Evolutionary conservation across 2,888 invertebrate species (phyloP).

Genomic region (Orthonychiurus folsomi): DNA sequence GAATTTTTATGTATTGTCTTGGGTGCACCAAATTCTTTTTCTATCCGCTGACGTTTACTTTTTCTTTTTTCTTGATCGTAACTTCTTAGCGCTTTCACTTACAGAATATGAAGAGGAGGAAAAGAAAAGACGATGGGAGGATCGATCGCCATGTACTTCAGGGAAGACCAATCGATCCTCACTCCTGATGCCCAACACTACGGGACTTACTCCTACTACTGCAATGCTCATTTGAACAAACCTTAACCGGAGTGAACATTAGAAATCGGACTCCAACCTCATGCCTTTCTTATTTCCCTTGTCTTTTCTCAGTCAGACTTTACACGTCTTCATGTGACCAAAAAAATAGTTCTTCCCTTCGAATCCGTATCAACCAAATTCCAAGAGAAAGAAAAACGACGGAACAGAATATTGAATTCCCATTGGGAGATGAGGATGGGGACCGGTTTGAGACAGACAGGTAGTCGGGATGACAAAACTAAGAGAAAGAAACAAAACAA

Average conservation of each 20-base stretch:
- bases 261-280: not conserved
- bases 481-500: constrained; percentile 1
- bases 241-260: not conserved
- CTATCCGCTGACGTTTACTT: constrained; percentile 14
- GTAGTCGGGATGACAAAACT: too few species aligned
- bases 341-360: too few species aligned
- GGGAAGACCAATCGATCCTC: not conserved
- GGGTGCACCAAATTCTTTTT: constrained; percentile 20
- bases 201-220: not conserved
- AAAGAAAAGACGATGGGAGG: constrained; percentile 10
- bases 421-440: not conserved
- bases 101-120: constrained; percentile 18
- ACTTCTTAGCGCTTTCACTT: constrained; percentile 27
- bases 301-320: too few species aligned
- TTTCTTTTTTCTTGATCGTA: constrained; percentile 22
- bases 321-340: too few species aligned
- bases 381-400: not conserved
- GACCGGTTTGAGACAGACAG: too few species aligned
- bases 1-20: constrained; percentile 21
- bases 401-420: not conserved
- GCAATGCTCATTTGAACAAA: not conserved
- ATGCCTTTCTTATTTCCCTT: too few species aligned
- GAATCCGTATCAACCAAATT: not conserved
- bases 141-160: constrained; percentile 14
- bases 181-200: too few species aligned